Conservation (phyloP, 1,140 invertebrate species). For the Mesaphorura yosii region DNA sequence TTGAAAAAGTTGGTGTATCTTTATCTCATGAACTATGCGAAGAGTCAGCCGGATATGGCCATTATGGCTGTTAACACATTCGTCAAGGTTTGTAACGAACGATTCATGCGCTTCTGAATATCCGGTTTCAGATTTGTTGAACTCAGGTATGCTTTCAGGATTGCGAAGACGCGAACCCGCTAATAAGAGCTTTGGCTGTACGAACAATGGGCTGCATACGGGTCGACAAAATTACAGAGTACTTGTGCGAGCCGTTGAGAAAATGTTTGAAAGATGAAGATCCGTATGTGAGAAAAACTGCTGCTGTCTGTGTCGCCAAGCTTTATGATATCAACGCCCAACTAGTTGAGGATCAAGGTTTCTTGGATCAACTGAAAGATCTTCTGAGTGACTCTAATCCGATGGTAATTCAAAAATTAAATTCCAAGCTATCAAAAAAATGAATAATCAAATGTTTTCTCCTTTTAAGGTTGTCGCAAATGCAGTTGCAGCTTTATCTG, state of each 20-base stretch:
- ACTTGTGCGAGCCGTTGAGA: slow-evolving; percentile 93
- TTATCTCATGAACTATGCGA: slow-evolving; percentile 99
- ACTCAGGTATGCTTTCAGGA: slow-evolving; percentile 51
- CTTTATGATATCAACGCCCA: slow-evolving; percentile 96
- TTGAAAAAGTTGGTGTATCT: slow-evolving; percentile 98
- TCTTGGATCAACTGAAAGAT: slow-evolving; percentile 93
- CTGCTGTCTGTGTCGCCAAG: slow-evolving; percentile 98
- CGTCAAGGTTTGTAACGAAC: slow-evolving; percentile 69
- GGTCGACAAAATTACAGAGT: slow-evolving; percentile 99
- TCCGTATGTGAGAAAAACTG: slow-evolving; percentile 98
- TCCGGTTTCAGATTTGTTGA: background rate
- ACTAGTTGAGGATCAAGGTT: slow-evolving; percentile 96
- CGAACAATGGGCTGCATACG: slow-evolving; percentile 99
- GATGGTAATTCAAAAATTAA: slow-evolving; percentile 58
- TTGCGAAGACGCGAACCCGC: slow-evolving; percentile 98
- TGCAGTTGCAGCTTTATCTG: slow-evolving; percentile 94
- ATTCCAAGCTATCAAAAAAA: slow-evolving; percentile 5
- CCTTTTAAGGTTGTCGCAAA: slow-evolving; percentile 78
- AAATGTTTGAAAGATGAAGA: slow-evolving; percentile 99
- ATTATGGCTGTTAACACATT: slow-evolving; percentile 99
- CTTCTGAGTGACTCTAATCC: slow-evolving; percentile 97
- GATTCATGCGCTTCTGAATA: background rate
- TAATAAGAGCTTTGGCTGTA: slow-evolving; percentile 95
- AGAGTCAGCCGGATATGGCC: slow-evolving; percentile 99
- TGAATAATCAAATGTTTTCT: slow-evolving; percentile 3